A percentile compares a stretch with the other conserved stretches of the same genome.
These are phyloP conservation scores for Muntiacus reevesi DNA, from an alignment of 2,113 vertebrate genomes.

Conservation along the genomic window DNA sequence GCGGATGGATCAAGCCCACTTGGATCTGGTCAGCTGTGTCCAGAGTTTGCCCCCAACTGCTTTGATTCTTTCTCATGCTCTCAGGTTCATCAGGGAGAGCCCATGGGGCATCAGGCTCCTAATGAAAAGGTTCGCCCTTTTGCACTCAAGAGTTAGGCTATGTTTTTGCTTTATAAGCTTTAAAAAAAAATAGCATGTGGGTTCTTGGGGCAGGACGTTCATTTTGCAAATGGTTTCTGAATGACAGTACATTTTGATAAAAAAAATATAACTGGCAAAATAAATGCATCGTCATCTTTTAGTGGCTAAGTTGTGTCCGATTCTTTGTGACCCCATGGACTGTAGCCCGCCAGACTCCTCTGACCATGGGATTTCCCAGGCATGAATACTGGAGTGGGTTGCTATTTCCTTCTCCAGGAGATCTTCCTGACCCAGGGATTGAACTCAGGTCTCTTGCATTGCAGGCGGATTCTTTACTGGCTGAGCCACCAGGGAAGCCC, in stretches of 20 bases:
- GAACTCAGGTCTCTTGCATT: neutral
- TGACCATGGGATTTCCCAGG: neutral
- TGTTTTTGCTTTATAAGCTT: neutral
- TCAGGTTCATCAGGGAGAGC: too few species aligned
- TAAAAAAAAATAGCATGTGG: neutral
- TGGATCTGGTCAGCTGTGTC: neutral
- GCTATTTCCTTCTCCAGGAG: neutral
- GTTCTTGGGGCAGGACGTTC: neutral
- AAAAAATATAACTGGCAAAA: neutral
- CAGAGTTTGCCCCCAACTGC: neutral
- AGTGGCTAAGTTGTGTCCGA: neutral
- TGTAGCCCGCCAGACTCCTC: neutral
- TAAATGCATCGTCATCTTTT: neutral
- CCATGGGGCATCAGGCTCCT: fast-evolving
- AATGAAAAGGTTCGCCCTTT: neutral
- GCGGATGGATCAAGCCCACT: neutral
- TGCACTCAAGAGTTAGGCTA: neutral
- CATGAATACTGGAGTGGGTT: neutral
- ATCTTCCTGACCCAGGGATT: neutral
- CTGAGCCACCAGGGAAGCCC: neutral
- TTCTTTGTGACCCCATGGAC: neutral
- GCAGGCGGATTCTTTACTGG: neutral
- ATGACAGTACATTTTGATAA: neutral
- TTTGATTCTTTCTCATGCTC: neutral
- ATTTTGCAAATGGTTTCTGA: neutral